A percentile compares a stretch with the other conserved stretches of the same genome.
Conservation (phyloP, 2,888 invertebrate genomes). For the Noctua janthe region DNA sequence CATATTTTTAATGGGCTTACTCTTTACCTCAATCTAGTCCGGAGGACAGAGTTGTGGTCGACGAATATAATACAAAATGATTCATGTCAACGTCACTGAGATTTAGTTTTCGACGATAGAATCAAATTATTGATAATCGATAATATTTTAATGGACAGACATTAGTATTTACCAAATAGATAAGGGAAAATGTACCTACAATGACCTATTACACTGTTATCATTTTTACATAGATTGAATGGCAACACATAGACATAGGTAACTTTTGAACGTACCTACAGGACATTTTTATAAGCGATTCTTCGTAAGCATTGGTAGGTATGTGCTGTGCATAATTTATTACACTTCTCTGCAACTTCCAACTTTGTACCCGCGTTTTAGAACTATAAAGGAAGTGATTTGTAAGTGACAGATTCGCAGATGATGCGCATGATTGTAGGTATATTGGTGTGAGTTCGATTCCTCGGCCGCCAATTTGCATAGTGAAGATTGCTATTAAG, state of each 20-base stretch:
- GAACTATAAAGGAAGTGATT: slow-evolving; percentile 10
- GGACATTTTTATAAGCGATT: slow-evolving; percentile 39
- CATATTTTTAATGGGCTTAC: too few species aligned
- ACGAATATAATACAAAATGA: not conserved
- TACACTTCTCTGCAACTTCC: slow-evolving; percentile 31
- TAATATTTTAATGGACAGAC: slow-evolving; percentile 33
- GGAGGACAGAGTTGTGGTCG: too few species aligned
- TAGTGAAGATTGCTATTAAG: slow-evolving; percentile 16
- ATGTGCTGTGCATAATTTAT: too few species aligned
- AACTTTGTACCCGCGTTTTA: slow-evolving; percentile 18
- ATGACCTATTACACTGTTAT: not conserved
- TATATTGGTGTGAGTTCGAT: not conserved
- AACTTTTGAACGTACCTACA: not conserved
- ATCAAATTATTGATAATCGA: slow-evolving; percentile 26
- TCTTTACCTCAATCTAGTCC: too few species aligned
- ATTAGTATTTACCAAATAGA: slow-evolving; percentile 28
- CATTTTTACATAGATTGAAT: slow-evolving; percentile 6
- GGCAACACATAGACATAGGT: slow-evolving; percentile 14
- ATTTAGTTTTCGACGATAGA: slow-evolving; percentile 18
- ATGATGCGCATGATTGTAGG: slow-evolving; percentile 24
- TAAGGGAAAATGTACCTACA: slow-evolving; percentile 33
- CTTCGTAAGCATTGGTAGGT: slow-evolving; percentile 46
- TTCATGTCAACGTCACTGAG: slow-evolving; percentile 18
- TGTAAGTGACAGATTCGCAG: slow-evolving; percentile 14
- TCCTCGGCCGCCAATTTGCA: slow-evolving; percentile 11